These are phyloP conservation scores for Limnothrissa miodon DNA, from an alignment of 2,113 vertebrate genomes.

Conservation along the genomic window DNA sequence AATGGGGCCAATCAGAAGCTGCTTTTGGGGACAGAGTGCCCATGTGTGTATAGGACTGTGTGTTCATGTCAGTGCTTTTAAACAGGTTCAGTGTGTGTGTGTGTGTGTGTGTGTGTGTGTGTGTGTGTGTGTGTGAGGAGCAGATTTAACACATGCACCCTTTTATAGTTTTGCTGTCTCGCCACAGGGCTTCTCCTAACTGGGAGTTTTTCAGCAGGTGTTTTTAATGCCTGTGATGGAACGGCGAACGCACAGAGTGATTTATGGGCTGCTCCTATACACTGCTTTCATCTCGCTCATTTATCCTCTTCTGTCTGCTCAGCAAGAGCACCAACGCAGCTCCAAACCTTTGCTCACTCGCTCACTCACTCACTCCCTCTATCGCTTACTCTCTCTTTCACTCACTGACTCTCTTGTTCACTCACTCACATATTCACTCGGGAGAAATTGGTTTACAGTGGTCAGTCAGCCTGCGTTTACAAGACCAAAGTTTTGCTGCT, in stretches of 20 bases:
- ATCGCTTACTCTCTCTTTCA: constrained; percentile 15
- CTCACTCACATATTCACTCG: constrained; percentile 38
- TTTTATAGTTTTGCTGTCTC: background rate
- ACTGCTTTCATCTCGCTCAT: constrained; percentile 26
- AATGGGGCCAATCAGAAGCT: background rate
- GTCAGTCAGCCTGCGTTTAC: background rate
- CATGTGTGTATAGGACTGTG: background rate
- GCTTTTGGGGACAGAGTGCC: background rate
- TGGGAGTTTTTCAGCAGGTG: constrained; percentile 42
- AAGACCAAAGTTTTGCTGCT: constrained; percentile 12
- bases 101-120: background rate
- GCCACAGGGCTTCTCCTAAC: constrained; percentile 36
- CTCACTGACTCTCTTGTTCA: constrained; percentile 31
- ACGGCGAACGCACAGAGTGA: background rate
- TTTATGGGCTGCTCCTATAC: constrained; percentile 43
- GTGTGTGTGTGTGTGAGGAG: background rate
- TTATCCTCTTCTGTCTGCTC: constrained; percentile 45
- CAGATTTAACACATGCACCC: background rate
- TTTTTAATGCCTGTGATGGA: constrained; percentile 16
- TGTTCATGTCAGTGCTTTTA: background rate
- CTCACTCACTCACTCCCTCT: constrained; percentile 39
- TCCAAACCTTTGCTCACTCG: constrained; percentile 32
- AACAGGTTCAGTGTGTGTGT: constrained; percentile 3
- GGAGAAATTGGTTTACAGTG: constrained; percentile 3
- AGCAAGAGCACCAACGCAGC: background rate